These are phyloP conservation scores for Hydropsyche tenuis DNA, from an alignment of 1,140 invertebrate species.

Conservation along the genomic window DNA sequence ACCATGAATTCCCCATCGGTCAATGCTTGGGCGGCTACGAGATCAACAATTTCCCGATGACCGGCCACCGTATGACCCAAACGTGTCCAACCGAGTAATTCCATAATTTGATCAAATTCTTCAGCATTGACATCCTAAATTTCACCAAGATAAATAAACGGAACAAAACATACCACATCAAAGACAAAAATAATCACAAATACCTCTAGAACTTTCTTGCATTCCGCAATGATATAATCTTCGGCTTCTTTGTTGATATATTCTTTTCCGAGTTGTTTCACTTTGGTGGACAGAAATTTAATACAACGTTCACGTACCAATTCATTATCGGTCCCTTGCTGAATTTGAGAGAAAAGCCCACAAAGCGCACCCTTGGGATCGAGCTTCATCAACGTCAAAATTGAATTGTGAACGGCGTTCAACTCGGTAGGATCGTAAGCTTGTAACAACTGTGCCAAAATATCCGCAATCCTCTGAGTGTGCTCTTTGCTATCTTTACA, in stretches of 20 bases:
- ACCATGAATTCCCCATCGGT: slow-evolving; percentile 81
- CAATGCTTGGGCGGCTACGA: slow-evolving; percentile 82
- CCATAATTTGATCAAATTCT: slow-evolving; percentile 91
- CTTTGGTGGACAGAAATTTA: slow-evolving; percentile 84
- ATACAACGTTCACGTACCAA: slow-evolving; percentile 84
- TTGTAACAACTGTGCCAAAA: slow-evolving; percentile 88
- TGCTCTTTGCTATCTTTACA: slow-evolving; percentile 87
- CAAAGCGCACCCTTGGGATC: slow-evolving; percentile 75
- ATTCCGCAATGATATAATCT: slow-evolving; percentile 82
- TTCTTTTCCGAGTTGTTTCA: slow-evolving; percentile 80
- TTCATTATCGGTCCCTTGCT: slow-evolving; percentile 77
- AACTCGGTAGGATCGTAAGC: slow-evolving; percentile 84
- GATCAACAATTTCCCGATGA: slow-evolving; percentile 85
- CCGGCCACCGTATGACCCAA: slow-evolving; percentile 81
- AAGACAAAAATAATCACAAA: slow-evolving; percentile 16
- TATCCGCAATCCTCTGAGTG: slow-evolving; percentile 88
- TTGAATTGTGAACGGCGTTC: slow-evolving; percentile 76
- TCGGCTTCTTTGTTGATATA: slow-evolving; percentile 86
- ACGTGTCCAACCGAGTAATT: slow-evolving; percentile 79
- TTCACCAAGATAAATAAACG: slow-evolving; percentile 37
- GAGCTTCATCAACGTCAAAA: slow-evolving; percentile 66
- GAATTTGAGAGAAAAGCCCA: slow-evolving; percentile 87
- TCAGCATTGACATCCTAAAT: slow-evolving; percentile 86
- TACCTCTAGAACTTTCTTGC: slow-evolving; percentile 86
- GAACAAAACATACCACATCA: slow-evolving; percentile 29